Base-by-base conservation (phyloP, 2,113 vertebrate species). In the Trematomus loennbergii region DNA sequence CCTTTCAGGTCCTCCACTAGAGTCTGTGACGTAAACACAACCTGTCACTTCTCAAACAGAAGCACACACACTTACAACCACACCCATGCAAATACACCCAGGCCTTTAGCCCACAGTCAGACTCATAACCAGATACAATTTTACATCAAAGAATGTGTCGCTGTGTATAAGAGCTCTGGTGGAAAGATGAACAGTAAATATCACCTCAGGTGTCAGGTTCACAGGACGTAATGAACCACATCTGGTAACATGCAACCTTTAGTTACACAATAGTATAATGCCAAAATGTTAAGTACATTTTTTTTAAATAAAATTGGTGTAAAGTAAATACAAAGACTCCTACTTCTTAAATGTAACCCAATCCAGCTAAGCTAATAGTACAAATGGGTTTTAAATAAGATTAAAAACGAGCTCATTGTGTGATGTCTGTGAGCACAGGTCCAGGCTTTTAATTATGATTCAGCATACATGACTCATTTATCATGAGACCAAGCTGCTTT, bases 1-100 rank as follows among this genome's bases (percentile, higher is more conserved):
- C 93, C 89, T 83, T 95, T 90, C 85, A 97, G 90, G 79, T 96
- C 96, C 65, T 94, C 91, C 80, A 93, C 89, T 60, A 97, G 59
- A 0, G 88, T 76, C 96, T 97, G 60, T 1, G 36, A 58, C 2
- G 16, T 4, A 48, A 59, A 79, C 45, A 60, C 9, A 72, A 13
- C 16, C n/a, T 4, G 0, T 57, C 13, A 65, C 17, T 22, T 58
- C 10, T 45, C 12, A n/a, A 25, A 57, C 13, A 49, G n/a, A 46
- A 1, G 12, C 52, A 29, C 43, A 46, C 40, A 16, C 54, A 16
- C 50, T 59, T 20, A 45, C 50, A 54, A 5, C 63, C 62, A 55
- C 55, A 61, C 63, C 33, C 17, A 62, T 12, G 29, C 45, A 75
- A 75, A 65, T 57, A 75, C 50, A 63, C 36, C 9, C 4, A 15